These are phyloP conservation scores for Allolobophora icterica DNA, from an alignment of 2,888 invertebrate genomes.

Conservation along the genomic window DNA sequence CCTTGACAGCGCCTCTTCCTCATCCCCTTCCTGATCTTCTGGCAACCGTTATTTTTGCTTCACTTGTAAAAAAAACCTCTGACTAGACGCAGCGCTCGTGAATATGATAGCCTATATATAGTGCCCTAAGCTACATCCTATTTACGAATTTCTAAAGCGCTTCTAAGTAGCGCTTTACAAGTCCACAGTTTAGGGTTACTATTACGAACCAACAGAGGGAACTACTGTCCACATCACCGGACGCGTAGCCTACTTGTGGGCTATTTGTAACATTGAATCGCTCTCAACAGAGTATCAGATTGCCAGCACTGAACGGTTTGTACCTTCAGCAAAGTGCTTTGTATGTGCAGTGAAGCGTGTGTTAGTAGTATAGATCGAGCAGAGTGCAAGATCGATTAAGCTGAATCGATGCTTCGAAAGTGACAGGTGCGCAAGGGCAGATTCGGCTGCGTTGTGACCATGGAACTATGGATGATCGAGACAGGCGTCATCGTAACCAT, in stretches of 20 bases:
- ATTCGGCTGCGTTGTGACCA: background rate
- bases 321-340: background rate
- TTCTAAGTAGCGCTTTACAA: too few relatives aligned
- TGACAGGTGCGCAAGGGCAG: background rate
- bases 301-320: too few relatives aligned
- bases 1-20: too few relatives aligned
- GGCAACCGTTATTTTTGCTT: too few relatives aligned
- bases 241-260: background rate
- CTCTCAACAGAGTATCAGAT: background rate
- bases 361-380: background rate
- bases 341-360: background rate
- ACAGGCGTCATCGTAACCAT: background rate
- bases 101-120: too few relatives aligned
- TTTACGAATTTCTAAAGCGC: too few relatives aligned
- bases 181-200: too few relatives aligned
- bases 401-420: constrained; percentile 17
- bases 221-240: background rate
- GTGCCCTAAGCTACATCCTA: too few relatives aligned
- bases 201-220: background rate
- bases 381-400: background rate
- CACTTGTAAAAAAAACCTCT: too few relatives aligned
- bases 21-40: too few relatives aligned
- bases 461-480: background rate
- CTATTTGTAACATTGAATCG: background rate
- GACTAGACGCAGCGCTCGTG: too few relatives aligned